Evolutionary conservation across 1,140 invertebrate species (phyloP), one percentile per base, ranked within the genome.

Genomic region (Ephestia elutella): DNA sequence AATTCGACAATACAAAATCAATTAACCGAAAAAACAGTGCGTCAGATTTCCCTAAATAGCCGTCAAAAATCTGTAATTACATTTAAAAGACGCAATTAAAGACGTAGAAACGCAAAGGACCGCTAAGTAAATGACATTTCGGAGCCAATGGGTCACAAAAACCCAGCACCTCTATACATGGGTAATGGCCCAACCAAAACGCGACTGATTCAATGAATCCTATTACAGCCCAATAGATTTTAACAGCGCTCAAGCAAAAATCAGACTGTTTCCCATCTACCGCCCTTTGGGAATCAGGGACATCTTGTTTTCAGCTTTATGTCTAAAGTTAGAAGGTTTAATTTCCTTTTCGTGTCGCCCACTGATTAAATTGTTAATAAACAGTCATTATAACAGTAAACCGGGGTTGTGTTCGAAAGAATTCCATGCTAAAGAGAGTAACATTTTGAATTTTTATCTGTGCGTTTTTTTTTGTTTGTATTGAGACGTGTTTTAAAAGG

Each of bases 311-410:
- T 17, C 13, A 44, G 15, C 38, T 44, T 44, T 44, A 44, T 44
- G 13, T 44, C n/a, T 3, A n/a, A 44, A 44, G 13, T 15, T 10
- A 7, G 38, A 44, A 15, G 38, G 38, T 44, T 44, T 44, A 44
- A 44, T 44, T 44, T 44, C 38, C 38, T n/a, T 44, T 44, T 44
- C 38, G 38, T 44, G 13, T 44, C 15, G 5, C 15, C 7, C 3
- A 13, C n/a, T 44, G 38, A 44, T 44, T 44, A 44, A 44, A 44
- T 44, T 44, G 38, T 44, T 44, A 44, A 44, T 44, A 44, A 44
- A 44, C 10, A 15, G 38, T 44, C 38, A 44, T 44, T 44, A 44
- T 44, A 44, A 44, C 38, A 44, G 13, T 44, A 44, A 44, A 44
- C 38, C 15, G 38, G 38, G 38, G 1, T 44, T 15, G 13, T 17